These are phyloP conservation scores for Neomorphus geoffroyi DNA, from an alignment of 2,797 vertebrate species.

Conservation along the genomic window DNA sequence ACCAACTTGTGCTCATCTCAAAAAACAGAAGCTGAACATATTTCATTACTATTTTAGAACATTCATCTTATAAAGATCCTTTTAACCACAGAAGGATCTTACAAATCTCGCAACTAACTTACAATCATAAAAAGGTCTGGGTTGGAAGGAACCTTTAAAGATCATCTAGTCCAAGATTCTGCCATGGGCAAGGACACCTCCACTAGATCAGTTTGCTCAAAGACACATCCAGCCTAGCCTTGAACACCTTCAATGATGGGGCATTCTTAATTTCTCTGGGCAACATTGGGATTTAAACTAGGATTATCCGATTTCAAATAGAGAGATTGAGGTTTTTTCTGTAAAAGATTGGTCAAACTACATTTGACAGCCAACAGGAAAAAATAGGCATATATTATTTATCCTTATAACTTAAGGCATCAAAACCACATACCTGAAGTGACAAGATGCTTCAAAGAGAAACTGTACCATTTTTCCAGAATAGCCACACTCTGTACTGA, in stretches of 20 bases:
- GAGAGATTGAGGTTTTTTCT: background rate
- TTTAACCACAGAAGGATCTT: background rate
- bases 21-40: background rate
- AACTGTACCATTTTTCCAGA: background rate
- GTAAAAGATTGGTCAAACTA: background rate
- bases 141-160: background rate
- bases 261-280: background rate
- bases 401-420: background rate
- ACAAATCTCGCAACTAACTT: background rate
- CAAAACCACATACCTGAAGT: background rate
- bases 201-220: background rate
- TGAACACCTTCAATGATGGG: background rate
- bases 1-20: background rate
- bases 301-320: background rate
- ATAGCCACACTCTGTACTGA: background rate
- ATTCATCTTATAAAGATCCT: background rate
- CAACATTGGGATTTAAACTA: background rate
- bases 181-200: rapidly evolving
- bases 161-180: rapidly evolving
- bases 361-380: background rate
- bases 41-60: background rate
- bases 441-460: background rate
- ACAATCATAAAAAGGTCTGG: background rate
- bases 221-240: background rate
- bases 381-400: background rate